phyloP scores from a whole-genome alignment of 2,888 invertebrate species.

The Limnephilus lunatus region DNA sequence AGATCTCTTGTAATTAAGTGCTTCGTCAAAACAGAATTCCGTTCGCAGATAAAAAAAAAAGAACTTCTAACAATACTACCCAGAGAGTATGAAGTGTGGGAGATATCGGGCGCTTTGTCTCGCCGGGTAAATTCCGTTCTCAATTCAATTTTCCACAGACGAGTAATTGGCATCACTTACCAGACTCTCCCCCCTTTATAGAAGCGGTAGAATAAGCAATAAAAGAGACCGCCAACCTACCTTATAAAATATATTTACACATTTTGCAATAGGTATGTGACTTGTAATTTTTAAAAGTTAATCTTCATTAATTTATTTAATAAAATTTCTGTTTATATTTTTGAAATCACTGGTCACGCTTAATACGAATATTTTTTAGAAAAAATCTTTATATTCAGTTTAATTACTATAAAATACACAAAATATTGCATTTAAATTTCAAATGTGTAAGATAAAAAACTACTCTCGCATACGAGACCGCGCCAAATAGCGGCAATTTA shows the following conservation, averaged over 20 bases:
- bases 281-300: neutral
- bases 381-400: no score
- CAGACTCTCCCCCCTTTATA: neutral
- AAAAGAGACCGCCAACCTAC: neutral
- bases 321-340: no score
- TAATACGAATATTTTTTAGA: no score
- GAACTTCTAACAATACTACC: neutral
- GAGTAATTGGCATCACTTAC: slow-evolving; percentile 29
- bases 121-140: slow-evolving; percentile 18
- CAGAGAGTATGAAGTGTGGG: neutral
- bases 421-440: no score
- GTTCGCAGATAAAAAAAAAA: neutral
- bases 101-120: slow-evolving; percentile 9
- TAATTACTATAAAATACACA: no score
- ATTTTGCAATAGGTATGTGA: neutral
- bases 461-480: no score
- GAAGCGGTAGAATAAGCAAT: neutral
- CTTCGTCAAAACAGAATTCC: slow-evolving; percentile 16
- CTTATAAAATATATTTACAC: neutral
- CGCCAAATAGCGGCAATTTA: no score
- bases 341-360: no score
- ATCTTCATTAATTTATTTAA: neutral
- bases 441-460: no score
- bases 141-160: neutral
- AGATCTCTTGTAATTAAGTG: neutral